phyloP scores from a whole-genome alignment of 2,888 invertebrate genomes.

The Dusona sp. region DNA sequence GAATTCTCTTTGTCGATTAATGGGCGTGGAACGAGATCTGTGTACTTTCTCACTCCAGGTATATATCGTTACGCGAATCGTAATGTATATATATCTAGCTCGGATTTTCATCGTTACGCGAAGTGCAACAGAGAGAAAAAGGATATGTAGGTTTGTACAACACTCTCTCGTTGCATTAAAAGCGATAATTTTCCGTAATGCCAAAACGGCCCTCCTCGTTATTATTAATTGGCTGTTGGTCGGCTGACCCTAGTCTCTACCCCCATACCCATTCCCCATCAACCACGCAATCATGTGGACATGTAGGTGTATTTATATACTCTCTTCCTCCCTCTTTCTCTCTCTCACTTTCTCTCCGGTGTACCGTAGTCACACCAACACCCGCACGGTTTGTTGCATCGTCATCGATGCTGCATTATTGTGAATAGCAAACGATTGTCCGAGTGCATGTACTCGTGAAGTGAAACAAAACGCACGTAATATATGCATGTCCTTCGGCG shows the following conservation, averaged over 20 bases:
- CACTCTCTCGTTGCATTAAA: constrained; percentile 73
- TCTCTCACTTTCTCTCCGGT: not conserved
- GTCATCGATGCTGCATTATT: constrained; percentile 46
- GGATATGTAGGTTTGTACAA: constrained; percentile 27
- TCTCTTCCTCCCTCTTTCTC: not conserved
- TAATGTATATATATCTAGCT: not conserved
- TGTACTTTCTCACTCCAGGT: constrained; percentile 31
- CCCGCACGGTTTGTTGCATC: constrained; percentile 28
- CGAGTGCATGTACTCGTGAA: constrained; percentile 1
- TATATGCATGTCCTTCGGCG: constrained; percentile 37
- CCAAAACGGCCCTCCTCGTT: constrained; percentile 78
- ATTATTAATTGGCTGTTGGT: constrained; percentile 80
- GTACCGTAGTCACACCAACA: not conserved
- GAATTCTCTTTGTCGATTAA: constrained; percentile 55
- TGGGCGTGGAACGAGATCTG: constrained; percentile 35
- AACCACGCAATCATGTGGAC: constrained; percentile 21
- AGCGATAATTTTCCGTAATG: constrained; percentile 82
- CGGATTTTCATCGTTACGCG: not conserved
- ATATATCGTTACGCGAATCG: constrained; percentile 2
- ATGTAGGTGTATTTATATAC: constrained; percentile 20
- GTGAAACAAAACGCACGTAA: constrained; percentile 29
- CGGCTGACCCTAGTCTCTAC: constrained; percentile 32
- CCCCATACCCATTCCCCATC: constrained; percentile 11
- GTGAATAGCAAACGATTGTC: constrained; percentile 29
- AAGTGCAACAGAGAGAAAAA: constrained; percentile 35